Evolutionary conservation across 2,797 vertebrate species (phyloP), one percentile per base, ranked within the genome.

Genomic region (Petrocephalus sullivani): DNA sequence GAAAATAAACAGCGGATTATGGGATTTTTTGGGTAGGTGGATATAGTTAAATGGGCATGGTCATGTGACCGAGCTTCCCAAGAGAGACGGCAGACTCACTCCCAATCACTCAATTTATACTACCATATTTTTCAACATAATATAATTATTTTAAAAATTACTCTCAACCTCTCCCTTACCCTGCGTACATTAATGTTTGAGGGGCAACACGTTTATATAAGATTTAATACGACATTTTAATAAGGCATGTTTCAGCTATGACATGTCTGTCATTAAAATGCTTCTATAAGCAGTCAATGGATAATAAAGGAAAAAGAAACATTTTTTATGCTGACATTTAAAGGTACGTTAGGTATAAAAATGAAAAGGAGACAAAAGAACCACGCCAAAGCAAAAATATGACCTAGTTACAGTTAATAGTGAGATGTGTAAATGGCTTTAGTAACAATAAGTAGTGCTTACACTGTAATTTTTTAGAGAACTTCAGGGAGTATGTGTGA

Each of bases 401-500:
- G 84, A 58, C 84, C 84, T 86, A 86, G 28, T 86, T 86, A 86
- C 84, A 86, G 84, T 58, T 58, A 60, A 41, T 46, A n/a, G 54
- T 41, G 28, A 41, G 16, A 60, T 60, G 21, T 51, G 3, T 4
- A 84, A 84, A 58, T 86, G 84, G 54, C n/a, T 19, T 58, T 86
- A 33, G 51, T 14, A 19, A 58, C 33, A 2, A 33, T 0, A 46
- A 5, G 2, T 2, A 6, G 0, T 54, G 51, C 23, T 57, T 57
- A 57, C 28, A 56, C 19, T 54, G 82, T 56, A 6, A 84, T 49
- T 56, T 56, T 78, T 84, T 84, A 51, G 82, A 53, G 53, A 10
- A 28, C 6, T 33, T 3, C 23, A 54, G 83, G 12, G 28, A 85
- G 4, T 14, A 2, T 5, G 23, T 14, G 23, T 85, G 53, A 85